Evolutionary conservation across 1,140 invertebrate genomes (phyloP).

Genomic region (Hypothenemus hampei): DNA sequence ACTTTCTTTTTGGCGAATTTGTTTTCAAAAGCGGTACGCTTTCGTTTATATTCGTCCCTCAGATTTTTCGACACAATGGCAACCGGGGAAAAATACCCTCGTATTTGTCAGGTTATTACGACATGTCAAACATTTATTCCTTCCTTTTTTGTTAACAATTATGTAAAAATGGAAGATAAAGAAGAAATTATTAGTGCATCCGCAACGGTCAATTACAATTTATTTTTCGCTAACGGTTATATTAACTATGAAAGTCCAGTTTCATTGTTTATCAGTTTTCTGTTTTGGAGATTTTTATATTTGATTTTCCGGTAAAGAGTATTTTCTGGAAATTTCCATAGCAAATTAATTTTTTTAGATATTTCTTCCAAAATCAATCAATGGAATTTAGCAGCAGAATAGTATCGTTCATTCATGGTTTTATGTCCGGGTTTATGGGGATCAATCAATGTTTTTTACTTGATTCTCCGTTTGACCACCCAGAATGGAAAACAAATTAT

Average conservation of each 20-base stretch:
- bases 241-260: slow-evolving; percentile 25
- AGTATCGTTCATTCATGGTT: slow-evolving; percentile 47
- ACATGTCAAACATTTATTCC: no score
- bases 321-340: neutral
- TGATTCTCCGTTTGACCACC: slow-evolving; percentile 34
- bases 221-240: slow-evolving; percentile 12
- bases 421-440: slow-evolving; percentile 43
- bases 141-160: no score
- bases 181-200: neutral
- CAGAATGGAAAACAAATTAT: slow-evolving; percentile 32
- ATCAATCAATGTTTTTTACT: slow-evolving; percentile 45
- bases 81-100: no score
- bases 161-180: neutral
- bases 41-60: slow-evolving; percentile 19
- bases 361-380: slow-evolving; percentile 23
- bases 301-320: neutral
- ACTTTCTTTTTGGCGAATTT: slow-evolving; percentile 12
- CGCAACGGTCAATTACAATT: slow-evolving; percentile 10
- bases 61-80: no score
- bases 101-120: no score
- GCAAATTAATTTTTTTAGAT: neutral
- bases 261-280: slow-evolving; percentile 17
- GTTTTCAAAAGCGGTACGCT: slow-evolving; percentile 14
- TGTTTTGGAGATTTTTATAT: slow-evolving; percentile 27
- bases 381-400: slow-evolving; percentile 48